Evolutionary conservation across 2,888 invertebrate species (phyloP).

Genomic region (Scaptomyza cyrtandrae): DNA sequence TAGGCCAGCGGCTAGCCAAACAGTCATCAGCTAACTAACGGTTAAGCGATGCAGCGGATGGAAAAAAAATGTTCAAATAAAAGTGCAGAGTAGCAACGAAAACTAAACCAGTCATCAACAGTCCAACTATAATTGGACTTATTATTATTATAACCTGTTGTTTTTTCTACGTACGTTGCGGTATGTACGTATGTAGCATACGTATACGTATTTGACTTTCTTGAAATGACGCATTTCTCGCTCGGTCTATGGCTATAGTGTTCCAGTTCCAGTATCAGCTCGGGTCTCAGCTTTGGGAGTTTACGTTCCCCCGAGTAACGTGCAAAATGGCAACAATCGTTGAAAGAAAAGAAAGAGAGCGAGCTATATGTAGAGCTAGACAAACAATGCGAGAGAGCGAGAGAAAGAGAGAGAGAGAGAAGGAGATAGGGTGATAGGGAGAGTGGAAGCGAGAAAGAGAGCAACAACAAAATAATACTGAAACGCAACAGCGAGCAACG

Average conservation of each 20-base stretch:
- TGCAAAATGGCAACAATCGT: slow-evolving; percentile 73
- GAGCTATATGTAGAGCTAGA: slow-evolving; percentile 1
- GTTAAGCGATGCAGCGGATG: slow-evolving; percentile 27
- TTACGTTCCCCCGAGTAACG: slow-evolving; percentile 2
- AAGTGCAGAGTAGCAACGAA: slow-evolving; percentile 35
- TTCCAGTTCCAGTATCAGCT: neutral
- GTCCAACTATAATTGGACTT: slow-evolving; percentile 55
- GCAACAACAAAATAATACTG: slow-evolving; percentile 30
- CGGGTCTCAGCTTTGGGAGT: neutral
- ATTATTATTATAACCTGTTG: slow-evolving; percentile 50
- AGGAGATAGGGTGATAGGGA: neutral
- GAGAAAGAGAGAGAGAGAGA: slow-evolving; percentile 8
- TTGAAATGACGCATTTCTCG: slow-evolving; percentile 57
- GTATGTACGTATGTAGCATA: slow-evolving; percentile 6
- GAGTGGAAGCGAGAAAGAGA: slow-evolving; percentile 7
- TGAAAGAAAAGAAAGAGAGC: slow-evolving; percentile 16
- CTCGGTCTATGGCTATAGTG: neutral
- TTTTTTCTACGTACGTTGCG: neutral
- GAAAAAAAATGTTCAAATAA: slow-evolving; percentile 38
- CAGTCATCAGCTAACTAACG: slow-evolving; percentile 43
- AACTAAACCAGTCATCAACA: slow-evolving; percentile 14
- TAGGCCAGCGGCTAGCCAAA: slow-evolving; percentile 12
- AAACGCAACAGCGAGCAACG: slow-evolving; percentile 57
- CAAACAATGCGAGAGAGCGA: neutral
- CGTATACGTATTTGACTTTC: slow-evolving; percentile 37